Base-by-base conservation (phyloP, 1,140 invertebrate species). In the Leptoteleia sp. region DNA sequence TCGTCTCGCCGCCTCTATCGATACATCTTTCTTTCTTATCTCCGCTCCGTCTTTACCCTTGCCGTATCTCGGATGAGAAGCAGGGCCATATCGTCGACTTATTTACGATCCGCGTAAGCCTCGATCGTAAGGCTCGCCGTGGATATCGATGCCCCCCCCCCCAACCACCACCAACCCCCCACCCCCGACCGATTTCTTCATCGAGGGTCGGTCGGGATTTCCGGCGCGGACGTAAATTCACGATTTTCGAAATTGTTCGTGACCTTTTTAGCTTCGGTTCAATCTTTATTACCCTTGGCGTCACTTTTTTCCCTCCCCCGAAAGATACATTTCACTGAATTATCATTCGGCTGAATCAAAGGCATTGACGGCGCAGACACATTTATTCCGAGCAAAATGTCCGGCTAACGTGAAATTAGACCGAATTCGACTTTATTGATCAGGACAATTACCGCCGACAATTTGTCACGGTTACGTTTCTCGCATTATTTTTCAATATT, bases 81-180 rank as follows among this genome's bases (percentile, higher is more conserved):
- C 72, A 83, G 70, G 73, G 81, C 65, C 81, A 76, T 85, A 85
- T 82, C 84, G 79, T 62, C 72, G 84, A 87, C 83, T 84, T 85
- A 85, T 85, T 86, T 85, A 86, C 83, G 83, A 83, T 82, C 84
- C 68, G 76, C 84, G 82, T 86, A 85, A 87, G 84, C 83, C 81
- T 84, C 76, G 82, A 83, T 83, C 81, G 82, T 83, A 83, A 83
- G 76, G 59, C 78, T 79, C 48, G 57, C 79, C 75, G 50, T 78
- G 77, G 82, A 83, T 80, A 83, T 82, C 82, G 85, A 84, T 85
- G 82, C 82, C 78, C 75, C 27, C 16, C 47, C 70, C 62, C 27
- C 61, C 59, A 16, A 27, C 54, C 13, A 27, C 33, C 37, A 11
- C n/a, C 52, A 12, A 1, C 9, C 4, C 13, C 22, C 19, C 19